Conservation (phyloP, 2,797 vertebrate species). For the Bothrops alternatus region DNA sequence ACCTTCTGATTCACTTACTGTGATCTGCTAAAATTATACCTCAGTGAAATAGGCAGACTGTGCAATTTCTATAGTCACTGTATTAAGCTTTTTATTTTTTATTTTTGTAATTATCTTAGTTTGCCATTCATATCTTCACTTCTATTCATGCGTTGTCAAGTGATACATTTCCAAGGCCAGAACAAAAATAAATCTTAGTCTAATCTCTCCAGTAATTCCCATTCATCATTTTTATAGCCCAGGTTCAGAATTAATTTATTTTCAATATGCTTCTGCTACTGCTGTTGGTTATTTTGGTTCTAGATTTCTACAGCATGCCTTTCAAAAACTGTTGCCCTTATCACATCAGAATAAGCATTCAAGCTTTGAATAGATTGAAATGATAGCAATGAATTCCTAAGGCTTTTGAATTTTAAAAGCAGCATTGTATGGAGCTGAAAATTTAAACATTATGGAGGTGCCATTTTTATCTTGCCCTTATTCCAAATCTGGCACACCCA, state of each 20-base stretch:
- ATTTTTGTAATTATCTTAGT: background rate
- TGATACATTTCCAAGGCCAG: background rate
- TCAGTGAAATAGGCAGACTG: background rate
- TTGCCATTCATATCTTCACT: conserved; percentile 16
- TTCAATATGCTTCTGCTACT: background rate
- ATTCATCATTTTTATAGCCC: background rate
- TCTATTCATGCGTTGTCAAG: conserved; percentile 29
- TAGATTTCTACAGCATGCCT: background rate
- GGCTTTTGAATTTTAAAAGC: background rate
- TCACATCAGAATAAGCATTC: background rate
- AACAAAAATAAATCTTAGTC: conserved; percentile 7
- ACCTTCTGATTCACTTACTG: conserved; percentile 15
- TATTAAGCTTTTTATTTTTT: background rate
- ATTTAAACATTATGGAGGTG: background rate
- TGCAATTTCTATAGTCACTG: conserved; percentile 13
- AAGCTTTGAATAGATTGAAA: background rate
- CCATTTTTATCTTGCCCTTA: background rate
- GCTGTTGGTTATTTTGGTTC: background rate
- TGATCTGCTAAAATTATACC: conserved; percentile 5
- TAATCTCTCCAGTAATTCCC: background rate
- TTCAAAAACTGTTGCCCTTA: background rate
- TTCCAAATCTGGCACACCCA: too few species aligned
- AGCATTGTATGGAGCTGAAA: background rate
- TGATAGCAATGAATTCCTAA: background rate
- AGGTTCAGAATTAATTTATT: background rate